A percentile compares a stretch with the other conserved stretches of the same genome.
Evolutionary conservation across 2,797 vertebrate genomes (phyloP).

Genomic region (Alectoris magna): DNA sequence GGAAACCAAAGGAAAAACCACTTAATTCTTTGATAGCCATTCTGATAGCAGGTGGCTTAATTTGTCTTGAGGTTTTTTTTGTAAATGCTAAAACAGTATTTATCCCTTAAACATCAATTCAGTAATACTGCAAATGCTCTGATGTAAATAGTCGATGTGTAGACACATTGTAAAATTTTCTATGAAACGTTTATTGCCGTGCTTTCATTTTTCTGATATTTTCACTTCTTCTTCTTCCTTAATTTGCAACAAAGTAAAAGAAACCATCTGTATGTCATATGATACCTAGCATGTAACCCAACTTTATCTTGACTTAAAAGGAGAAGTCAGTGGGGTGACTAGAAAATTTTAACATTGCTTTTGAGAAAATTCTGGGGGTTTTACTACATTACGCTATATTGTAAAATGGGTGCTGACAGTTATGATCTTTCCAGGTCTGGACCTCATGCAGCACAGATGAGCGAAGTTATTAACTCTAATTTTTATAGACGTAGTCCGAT

Average conservation of each 20-base stretch:
- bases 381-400: neutral
- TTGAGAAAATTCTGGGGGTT: neutral
- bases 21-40: neutral
- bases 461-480: neutral
- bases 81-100: neutral
- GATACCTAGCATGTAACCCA: neutral
- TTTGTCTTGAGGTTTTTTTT: neutral
- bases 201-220: slow-evolving; percentile 3
- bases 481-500: neutral
- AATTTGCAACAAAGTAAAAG: neutral
- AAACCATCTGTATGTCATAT: neutral
- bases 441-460: neutral
- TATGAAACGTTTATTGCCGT: neutral
- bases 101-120: neutral
- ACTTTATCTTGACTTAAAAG: neutral
- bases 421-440: neutral
- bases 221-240: neutral
- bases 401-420: neutral
- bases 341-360: neutral
- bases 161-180: neutral
- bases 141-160: neutral
- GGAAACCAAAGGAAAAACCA: neutral
- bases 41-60: neutral
- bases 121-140: neutral
- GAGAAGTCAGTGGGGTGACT: neutral